Conservation (phyloP, 2,113 vertebrate genomes). For the Acinonyx jubatus region DNA sequence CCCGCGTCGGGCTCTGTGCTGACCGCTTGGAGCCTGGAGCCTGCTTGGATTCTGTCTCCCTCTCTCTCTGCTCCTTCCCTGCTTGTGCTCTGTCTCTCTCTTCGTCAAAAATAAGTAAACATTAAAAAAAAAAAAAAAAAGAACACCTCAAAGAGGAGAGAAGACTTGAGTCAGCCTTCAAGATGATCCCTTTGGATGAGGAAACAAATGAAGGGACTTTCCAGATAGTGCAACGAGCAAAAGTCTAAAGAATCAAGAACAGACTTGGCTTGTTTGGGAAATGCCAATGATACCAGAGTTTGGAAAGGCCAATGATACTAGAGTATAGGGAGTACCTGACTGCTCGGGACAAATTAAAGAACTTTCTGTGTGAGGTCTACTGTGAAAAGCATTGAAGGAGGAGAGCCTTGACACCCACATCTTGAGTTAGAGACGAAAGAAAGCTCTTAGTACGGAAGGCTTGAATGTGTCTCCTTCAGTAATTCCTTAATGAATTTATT, state of each 20-base stretch:
- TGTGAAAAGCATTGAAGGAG: background rate
- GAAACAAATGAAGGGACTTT: background rate
- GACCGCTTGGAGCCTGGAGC: no score
- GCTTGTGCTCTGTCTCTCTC: no score
- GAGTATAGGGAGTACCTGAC: accelerated
- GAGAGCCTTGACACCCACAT: background rate
- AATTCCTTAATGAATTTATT: background rate
- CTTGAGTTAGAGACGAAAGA: background rate
- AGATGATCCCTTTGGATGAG: background rate
- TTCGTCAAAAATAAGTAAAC: no score
- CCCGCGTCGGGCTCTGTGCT: no score
- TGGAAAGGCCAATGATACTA: background rate
- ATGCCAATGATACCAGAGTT: background rate
- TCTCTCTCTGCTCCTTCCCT: no score
- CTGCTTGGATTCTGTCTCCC: no score
- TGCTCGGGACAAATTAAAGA: background rate
- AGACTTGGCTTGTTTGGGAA: background rate
- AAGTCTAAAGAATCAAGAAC: background rate
- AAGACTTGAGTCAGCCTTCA: background rate
- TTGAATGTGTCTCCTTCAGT: background rate
- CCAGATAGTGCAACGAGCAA: background rate
- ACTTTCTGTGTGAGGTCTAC: background rate
- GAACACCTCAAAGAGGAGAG: background rate
- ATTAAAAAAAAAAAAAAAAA: no score
- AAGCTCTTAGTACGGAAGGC: background rate